Evolutionary conservation across 1,140 invertebrate species (phyloP).

Genomic region (Drosophila teissieri): DNA sequence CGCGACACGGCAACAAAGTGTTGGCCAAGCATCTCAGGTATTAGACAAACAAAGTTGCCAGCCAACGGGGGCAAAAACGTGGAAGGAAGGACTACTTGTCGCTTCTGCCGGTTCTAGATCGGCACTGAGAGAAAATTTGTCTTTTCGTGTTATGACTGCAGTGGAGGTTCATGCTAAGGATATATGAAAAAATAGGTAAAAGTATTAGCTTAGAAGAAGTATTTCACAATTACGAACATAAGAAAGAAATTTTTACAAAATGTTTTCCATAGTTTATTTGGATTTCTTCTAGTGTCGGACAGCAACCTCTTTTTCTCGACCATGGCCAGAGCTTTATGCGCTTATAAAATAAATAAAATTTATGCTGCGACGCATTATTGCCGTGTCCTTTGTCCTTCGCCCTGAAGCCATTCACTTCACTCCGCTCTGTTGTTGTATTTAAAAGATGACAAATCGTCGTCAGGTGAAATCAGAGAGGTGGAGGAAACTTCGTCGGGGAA

Average conservation of each 20-base stretch:
- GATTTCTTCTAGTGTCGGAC: not conserved
- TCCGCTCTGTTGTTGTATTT: slow-evolving; percentile 59
- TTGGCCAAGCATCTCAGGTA: slow-evolving; percentile 52
- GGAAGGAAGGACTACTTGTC: slow-evolving; percentile 33
- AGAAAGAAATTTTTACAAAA: no score
- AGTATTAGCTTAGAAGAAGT: no score
- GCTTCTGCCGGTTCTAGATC: slow-evolving; percentile 7
- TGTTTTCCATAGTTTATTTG: no score
- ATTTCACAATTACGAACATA: no score
- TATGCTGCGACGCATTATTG: slow-evolving; percentile 82
- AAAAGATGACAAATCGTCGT: slow-evolving; percentile 84
- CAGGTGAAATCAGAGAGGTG: slow-evolving; percentile 53
- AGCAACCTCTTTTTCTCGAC: slow-evolving; percentile 60
- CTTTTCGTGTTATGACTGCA: no score
- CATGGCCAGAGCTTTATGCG: slow-evolving; percentile 65
- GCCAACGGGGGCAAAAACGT: slow-evolving; percentile 24
- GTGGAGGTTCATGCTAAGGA: no score
- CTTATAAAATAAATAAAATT: slow-evolving; percentile 84
- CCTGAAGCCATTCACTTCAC: slow-evolving; percentile 29
- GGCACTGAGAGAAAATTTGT: not conserved
- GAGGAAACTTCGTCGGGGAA: slow-evolving; percentile 38
- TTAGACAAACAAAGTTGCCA: slow-evolving; percentile 74
- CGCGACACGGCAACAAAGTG: slow-evolving; percentile 48
- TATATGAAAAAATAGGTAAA: no score
- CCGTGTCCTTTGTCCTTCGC: slow-evolving; percentile 68